phyloP scores from a whole-genome alignment of 2,113 vertebrate species.

The Anolis carolinensis region DNA sequence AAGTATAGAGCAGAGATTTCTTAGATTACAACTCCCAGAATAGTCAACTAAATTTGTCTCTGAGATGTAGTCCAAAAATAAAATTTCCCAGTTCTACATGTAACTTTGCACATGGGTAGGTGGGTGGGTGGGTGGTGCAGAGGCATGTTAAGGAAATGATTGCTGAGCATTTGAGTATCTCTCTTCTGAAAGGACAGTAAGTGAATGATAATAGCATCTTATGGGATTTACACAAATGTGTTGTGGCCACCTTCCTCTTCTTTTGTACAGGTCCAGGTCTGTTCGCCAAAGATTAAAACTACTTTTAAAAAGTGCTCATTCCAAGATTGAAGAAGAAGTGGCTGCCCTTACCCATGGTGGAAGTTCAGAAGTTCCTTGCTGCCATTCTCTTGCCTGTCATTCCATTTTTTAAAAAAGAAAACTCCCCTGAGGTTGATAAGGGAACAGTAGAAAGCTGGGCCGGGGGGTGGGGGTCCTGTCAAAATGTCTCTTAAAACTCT shows the following conservation, averaged over 20 bases:
- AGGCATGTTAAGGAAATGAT: neutral
- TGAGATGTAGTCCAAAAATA: too few species aligned
- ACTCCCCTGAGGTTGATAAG: neutral
- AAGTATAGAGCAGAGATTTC: too few species aligned
- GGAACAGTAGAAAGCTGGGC: neutral
- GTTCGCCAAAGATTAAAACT: too few species aligned
- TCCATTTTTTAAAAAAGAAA: neutral
- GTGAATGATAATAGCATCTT: neutral
- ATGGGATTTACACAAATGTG: accelerated
- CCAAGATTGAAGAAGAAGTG: too few species aligned
- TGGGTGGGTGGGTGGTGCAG: too few species aligned
- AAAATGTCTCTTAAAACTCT: too few species aligned
- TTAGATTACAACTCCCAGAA: too few species aligned
- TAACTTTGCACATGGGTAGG: neutral
- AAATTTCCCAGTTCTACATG: too few species aligned
- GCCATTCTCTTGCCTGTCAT: neutral
- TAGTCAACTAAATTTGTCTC: too few species aligned
- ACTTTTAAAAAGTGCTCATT: too few species aligned
- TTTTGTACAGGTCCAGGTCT: neutral
- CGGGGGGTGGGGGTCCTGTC: too few species aligned
- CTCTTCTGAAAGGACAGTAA: neutral
- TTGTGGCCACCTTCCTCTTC: neutral
- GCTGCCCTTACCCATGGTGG: too few species aligned
- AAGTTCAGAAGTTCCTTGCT: neutral
- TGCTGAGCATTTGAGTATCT: neutral